A percentile compares a stretch with the other conserved stretches of the same genome.
These are phyloP conservation scores for Lates japonicus DNA, from an alignment of 2,797 vertebrate species.

Conservation along the genomic window DNA sequence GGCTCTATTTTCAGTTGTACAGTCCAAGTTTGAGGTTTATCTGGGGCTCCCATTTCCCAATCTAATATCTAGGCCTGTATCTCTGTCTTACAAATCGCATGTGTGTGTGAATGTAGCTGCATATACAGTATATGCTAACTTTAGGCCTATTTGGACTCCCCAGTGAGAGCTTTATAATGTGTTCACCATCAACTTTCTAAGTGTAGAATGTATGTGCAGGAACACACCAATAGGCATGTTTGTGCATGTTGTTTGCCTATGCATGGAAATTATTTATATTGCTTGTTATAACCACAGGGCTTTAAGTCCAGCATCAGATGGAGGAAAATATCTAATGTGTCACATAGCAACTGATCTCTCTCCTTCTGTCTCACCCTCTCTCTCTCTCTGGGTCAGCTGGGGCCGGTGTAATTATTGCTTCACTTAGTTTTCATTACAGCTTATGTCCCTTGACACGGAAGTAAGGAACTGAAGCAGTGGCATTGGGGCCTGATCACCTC, in stretches of 20 bases:
- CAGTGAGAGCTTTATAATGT: conserved; percentile 53
- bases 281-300: neutral
- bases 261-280: conserved; percentile 2
- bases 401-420: conserved; percentile 31
- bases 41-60: conserved; percentile 68
- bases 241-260: conserved; percentile 25
- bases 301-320: neutral
- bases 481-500: conserved; percentile 9
- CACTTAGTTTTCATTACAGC: conserved; percentile 33
- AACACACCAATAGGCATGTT: neutral
- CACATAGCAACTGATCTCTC: neutral
- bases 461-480: conserved; percentile 19
- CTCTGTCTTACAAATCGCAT: conserved; percentile 14
- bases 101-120: neutral
- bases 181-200: conserved; percentile 52
- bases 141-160: conserved; percentile 29
- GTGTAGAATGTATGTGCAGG: conserved; percentile 25
- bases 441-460: conserved; percentile 27
- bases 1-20: conserved; percentile 82
- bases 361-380: neutral
- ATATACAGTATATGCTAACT: conserved; percentile 15
- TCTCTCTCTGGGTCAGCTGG: conserved; percentile 11
- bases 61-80: conserved; percentile 68
- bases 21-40: conserved; percentile 79
- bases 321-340: conserved; percentile 24